Base-by-base conservation (phyloP, 1,140 invertebrate genomes). In the Bombus terrestris region DNA sequence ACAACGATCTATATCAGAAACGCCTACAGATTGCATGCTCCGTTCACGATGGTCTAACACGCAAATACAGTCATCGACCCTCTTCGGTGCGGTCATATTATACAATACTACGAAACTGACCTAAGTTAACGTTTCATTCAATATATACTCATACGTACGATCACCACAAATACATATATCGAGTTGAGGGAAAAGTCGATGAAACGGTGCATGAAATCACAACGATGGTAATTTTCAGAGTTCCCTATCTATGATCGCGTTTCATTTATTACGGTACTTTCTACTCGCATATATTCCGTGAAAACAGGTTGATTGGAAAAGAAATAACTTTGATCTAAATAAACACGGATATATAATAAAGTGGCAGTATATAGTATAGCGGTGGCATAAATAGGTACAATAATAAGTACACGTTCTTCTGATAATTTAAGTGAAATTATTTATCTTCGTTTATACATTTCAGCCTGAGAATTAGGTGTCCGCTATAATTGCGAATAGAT, bases 1-100 rank as follows among this genome's bases (percentile, higher is more conserved):
- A 78, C 72, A 47, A 53, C 71, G 84, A 92, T 92, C 93, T 93
- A 94, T 93, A 94, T 94, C 91, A 89, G 92, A 90, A 92, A 90
- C 91, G 90, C 89, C 87, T 92, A 89, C 90, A 88, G 90, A 93
- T 93, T 91, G 88, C 72, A 87, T 87, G 76, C 69, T 59, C 84
- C 85, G 87, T 92, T 94, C 91, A 93, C 90, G 93, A 93, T 89
- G 90, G 87, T 89, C 90, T 92, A 86, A 88, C 93, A 94, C 93
- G 93, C 93, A 91, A 94, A 91, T 92, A 90, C 90, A 93, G 93
- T 93, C 93, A 92, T 93, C 93, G 93, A 94, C 93, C 93, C 88
- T 86, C 68, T 83, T 80, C 87, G 86, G 37, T 66, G 83, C 81
- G 82, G 83, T 68, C 88, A 82, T 81, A 72, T 91, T 90, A 88